Base-by-base conservation (phyloP, 2,888 invertebrate species). In the Tetranychus piercei region DNA sequence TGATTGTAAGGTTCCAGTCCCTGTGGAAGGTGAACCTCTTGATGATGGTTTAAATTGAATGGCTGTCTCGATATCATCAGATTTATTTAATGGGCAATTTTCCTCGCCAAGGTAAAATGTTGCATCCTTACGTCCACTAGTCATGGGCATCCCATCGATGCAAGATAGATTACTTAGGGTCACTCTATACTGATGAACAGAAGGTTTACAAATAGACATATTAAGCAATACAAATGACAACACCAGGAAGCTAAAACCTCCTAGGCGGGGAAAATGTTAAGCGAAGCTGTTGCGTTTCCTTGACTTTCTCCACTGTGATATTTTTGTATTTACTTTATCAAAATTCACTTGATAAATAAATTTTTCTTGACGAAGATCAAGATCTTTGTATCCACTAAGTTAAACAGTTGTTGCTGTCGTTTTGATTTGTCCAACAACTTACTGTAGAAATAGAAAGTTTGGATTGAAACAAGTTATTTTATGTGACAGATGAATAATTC, bases 131-230 rank as follows among this genome's bases (percentile, higher is more conserved):
- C 69, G 69, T 20, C 69, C 11, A 11, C 22, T 69, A 9, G 69
- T 23, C 69, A 69, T 69, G 11, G 20, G 11, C 34, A 23, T 23
- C 69, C 20, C 34, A 23, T 69, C 22, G 20, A 69, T 69, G 22
- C 22, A 69, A 5, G 69, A 69, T 69, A 69, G 20, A n/a, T 69
- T 23, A 22, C 69, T 69, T n/a, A 69, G 20, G 69, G 69, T 69
- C 22, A 69, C 69, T 11, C 69, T 18, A 9, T 69, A 69, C 34
- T 69, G 69, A 23, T 69, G 20, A 20, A 69, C 69, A 20, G n/a
- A 20, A 11, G 34, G 22, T 22, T 69, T 69, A 69, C 69, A 69
- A 22, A 69, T 23, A 23, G 69, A 69, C 69, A 69, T 69, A 11
- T 20, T 23, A 20, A 11, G 22, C 20, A 20, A 23, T 20, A 69